Percentiles rank a stretch among this genome's conserved stretches.
phyloP scores from a whole-genome alignment of 2,113 vertebrate genomes.

The Seriola rivoliana region DNA sequence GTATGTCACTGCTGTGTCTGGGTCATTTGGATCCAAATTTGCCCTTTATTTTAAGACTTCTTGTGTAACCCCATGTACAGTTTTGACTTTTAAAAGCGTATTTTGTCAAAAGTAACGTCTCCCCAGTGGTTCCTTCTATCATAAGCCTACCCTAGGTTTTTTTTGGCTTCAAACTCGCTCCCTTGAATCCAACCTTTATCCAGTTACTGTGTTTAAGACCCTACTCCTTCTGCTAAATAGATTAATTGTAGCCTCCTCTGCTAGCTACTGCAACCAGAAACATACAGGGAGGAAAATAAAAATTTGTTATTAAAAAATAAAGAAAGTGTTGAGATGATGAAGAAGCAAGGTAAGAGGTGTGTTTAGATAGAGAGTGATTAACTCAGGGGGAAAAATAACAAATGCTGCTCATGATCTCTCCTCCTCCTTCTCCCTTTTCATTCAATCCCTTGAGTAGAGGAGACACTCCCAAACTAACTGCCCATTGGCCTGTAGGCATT shows the following conservation, averaged over 20 bases:
- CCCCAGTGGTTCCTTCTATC: constrained; percentile 13
- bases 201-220: constrained; percentile 36
- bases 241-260: constrained; percentile 32
- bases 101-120: constrained; percentile 32
- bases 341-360: constrained; percentile 1
- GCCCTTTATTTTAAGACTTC: background rate
- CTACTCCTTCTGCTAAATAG: constrained; percentile 49
- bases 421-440: constrained; percentile 41
- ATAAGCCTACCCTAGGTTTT: constrained; percentile 19
- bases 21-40: background rate
- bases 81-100: constrained; percentile 23
- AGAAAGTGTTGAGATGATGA: background rate
- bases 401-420: constrained; percentile 66
- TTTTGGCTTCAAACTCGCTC: constrained; percentile 42
- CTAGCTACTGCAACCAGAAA: constrained; percentile 31
- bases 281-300: background rate
- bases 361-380: constrained; percentile 30
- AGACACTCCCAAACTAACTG: constrained; percentile 78
- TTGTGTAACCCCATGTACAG: background rate
- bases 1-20: background rate
- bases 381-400: constrained; percentile 23
- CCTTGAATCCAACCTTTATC: constrained; percentile 35
- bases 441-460: constrained; percentile 56
- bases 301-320: background rate
- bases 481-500: constrained; percentile 81